Evolutionary conservation across 2,888 invertebrate species (phyloP).

Genomic region (Agrotis clavis): DNA sequence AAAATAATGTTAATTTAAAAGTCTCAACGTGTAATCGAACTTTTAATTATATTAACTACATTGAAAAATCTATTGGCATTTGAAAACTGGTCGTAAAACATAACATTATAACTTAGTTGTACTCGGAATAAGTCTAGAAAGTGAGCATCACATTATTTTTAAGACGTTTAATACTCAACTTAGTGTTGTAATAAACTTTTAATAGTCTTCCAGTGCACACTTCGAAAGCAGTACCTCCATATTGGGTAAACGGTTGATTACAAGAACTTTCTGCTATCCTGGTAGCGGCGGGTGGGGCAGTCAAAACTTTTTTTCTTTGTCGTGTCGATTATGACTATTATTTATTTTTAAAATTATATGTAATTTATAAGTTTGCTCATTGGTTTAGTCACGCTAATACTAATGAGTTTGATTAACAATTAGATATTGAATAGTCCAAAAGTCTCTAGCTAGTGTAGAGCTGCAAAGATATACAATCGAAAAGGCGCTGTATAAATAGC

Average conservation of each 20-base stretch:
- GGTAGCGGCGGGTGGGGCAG: slow-evolving; percentile 62
- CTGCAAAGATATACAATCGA: background rate
- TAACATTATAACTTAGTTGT: background rate
- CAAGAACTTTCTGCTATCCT: slow-evolving; percentile 81
- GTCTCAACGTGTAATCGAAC: background rate
- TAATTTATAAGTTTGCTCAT: slow-evolving; percentile 20
- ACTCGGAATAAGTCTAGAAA: slow-evolving; percentile 32
- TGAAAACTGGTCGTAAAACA: background rate
- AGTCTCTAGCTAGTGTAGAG: background rate
- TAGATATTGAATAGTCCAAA: background rate
- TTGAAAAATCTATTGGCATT: background rate
- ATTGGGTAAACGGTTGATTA: slow-evolving; percentile 70
- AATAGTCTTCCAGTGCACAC: slow-evolving; percentile 50
- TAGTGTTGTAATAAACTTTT: slow-evolving; percentile 43
- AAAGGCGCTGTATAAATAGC: no score
- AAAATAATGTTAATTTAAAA: background rate
- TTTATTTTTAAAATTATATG: slow-evolving; percentile 23
- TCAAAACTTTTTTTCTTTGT: slow-evolving; percentile 48
- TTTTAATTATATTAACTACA: slow-evolving; percentile 3
- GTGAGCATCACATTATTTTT: slow-evolving; percentile 31
- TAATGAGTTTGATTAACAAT: slow-evolving; percentile 2
- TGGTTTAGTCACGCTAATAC: slow-evolving; percentile 19
- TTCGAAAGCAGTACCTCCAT: slow-evolving; percentile 79
- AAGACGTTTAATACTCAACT: slow-evolving; percentile 33
- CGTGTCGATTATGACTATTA: slow-evolving; percentile 31